A percentile compares a stretch with the other conserved stretches of the same genome.
Conservation (phyloP, 2,888 invertebrate genomes). For the Drosophila mayaguana region DNA sequence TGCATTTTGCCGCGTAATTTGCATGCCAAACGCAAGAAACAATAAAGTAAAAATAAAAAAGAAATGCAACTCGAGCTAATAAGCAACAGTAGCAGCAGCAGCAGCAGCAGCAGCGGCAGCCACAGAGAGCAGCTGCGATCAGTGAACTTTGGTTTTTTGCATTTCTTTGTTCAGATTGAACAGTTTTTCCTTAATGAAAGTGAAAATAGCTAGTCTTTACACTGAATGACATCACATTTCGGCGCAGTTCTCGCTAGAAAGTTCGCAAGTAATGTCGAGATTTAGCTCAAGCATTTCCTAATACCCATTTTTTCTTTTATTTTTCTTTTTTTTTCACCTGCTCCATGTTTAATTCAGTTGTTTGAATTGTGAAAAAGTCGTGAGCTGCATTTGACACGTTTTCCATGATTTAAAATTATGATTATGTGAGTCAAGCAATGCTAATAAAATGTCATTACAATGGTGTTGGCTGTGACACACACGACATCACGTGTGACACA, state of each 20-base stretch:
- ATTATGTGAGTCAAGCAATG: constrained; percentile 66
- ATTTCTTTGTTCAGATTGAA: constrained; percentile 3
- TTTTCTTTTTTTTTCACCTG: not conserved
- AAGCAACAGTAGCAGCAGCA: constrained; percentile 49
- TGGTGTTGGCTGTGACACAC: constrained; percentile 43
- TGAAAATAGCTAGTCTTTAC: constrained; percentile 52
- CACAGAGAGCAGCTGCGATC: constrained; percentile 51
- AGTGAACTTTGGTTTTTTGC: constrained; percentile 61
- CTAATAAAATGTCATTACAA: constrained; percentile 64
- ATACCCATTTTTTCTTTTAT: not conserved
- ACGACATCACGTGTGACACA: constrained; percentile 54
- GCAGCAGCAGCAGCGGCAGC: constrained; percentile 27
- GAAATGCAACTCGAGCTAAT: constrained; percentile 66
- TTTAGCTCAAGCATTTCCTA: constrained; percentile 26
- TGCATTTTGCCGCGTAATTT: constrained; percentile 62
- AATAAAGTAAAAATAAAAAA: constrained; percentile 66
- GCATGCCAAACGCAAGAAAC: constrained; percentile 70
- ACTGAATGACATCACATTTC: constrained; percentile 36
- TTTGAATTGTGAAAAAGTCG: constrained; percentile 40
- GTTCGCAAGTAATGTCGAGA: constrained; percentile 5
- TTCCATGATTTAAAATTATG: constrained; percentile 73
- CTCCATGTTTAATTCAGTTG: constrained; percentile 29
- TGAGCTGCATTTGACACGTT: constrained; percentile 61
- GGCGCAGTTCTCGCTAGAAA: constrained; percentile 38
- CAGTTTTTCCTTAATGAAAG: constrained; percentile 54